Evolutionary conservation across 2,888 invertebrate species (phyloP).

Genomic region (Lasioglossum marginatum): DNA sequence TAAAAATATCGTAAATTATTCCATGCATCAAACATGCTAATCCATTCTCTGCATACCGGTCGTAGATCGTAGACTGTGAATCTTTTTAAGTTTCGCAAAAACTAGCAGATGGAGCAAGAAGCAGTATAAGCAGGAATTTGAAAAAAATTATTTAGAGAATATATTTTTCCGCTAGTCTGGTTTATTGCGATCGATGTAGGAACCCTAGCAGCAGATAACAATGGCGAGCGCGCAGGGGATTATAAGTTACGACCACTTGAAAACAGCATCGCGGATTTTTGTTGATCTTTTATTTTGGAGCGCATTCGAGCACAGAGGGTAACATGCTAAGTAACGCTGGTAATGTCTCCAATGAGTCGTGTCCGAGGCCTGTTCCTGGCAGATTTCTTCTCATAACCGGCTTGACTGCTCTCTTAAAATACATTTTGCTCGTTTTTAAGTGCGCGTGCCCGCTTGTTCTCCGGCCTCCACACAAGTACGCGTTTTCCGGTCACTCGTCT

Average conservation of each 20-base stretch:
- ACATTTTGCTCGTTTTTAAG: conserved; percentile 44
- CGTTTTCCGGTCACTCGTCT: conserved; percentile 57
- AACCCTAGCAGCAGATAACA: neutral
- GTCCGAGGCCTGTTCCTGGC: conserved; percentile 32
- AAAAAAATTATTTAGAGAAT: neutral
- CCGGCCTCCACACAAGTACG: conserved; percentile 47
- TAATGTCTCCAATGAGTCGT: conserved; percentile 12
- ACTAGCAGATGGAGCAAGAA: neutral
- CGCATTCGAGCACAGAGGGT: neutral
- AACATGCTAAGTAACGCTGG: neutral
- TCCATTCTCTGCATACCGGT: neutral
- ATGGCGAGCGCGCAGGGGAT: neutral
- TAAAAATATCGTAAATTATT: neutral
- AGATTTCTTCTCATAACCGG: conserved; percentile 67
- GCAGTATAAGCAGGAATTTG: neutral
- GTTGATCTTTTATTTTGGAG: neutral
- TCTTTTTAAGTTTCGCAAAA: neutral
- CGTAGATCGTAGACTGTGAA: neutral
- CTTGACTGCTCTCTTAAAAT: conserved; percentile 59
- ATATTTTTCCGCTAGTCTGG: neutral
- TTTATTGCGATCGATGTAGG: neutral
- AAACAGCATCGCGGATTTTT: neutral
- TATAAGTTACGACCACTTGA: neutral
- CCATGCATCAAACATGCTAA: too few relatives aligned
- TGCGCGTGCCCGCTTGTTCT: conserved; percentile 44